Evolutionary conservation across 2,888 invertebrate genomes (phyloP).

Genomic region (Drosophila phalerata): DNA sequence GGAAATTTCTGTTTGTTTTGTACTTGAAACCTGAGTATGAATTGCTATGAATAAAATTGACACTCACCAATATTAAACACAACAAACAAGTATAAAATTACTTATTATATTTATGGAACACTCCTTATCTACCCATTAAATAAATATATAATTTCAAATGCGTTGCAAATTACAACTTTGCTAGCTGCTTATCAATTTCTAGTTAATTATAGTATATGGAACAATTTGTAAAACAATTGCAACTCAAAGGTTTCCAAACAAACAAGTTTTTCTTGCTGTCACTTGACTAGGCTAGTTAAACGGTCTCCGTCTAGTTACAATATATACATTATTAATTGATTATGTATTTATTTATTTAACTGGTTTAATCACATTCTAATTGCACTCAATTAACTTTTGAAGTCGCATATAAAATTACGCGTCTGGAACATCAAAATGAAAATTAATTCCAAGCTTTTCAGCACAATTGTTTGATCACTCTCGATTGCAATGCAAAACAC

Average conservation of each 20-base stretch:
- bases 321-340: neutral
- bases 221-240: slow-evolving; percentile 7
- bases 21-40: slow-evolving; percentile 18
- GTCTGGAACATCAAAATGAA: neutral
- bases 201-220: neutral
- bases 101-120: neutral
- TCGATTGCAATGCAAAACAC: slow-evolving; percentile 38
- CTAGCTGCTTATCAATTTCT: slow-evolving; percentile 56
- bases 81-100: neutral
- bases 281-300: neutral
- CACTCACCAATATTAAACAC: slow-evolving; percentile 5
- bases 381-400: slow-evolving; percentile 41
- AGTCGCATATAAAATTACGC: slow-evolving; percentile 25
- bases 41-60: slow-evolving; percentile 38
- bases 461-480: slow-evolving; percentile 29
- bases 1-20: neutral
- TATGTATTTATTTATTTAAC: neutral
- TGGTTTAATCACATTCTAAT: slow-evolving; percentile 17
- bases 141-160: neutral
- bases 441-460: slow-evolving; percentile 9
- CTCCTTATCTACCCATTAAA: neutral
- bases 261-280: slow-evolving; percentile 5
- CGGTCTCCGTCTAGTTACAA: neutral
- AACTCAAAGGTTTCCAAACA: slow-evolving; percentile 12
- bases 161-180: slow-evolving; percentile 3